phyloP scores from a whole-genome alignment of 2,888 invertebrate species.

The Germaria angustata region DNA sequence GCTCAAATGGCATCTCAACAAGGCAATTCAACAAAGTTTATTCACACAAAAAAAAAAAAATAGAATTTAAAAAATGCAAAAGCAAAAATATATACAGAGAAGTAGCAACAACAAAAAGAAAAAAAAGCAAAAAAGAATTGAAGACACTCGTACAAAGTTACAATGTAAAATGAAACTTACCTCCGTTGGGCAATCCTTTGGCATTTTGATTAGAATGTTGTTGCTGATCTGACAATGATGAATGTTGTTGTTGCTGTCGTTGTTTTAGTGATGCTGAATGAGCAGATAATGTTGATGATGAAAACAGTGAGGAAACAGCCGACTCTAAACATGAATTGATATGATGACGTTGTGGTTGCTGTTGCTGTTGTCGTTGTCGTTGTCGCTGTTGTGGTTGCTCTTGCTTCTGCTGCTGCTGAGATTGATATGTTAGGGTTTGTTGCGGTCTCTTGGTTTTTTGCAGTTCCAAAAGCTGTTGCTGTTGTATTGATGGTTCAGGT shows the following conservation, averaged over 20 bases:
- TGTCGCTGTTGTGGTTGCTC: conserved; percentile 64
- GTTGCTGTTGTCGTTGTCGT: conserved; percentile 12
- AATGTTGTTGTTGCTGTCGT: conserved; percentile 75
- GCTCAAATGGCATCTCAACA: not conserved
- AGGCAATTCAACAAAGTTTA: not conserved
- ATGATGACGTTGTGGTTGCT: conserved; percentile 69
- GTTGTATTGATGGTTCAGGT: conserved; percentile 71
- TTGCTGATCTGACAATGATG: conserved; percentile 76
- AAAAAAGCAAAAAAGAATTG: not conserved
- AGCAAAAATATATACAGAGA: too few relatives aligned
- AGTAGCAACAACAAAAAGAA: too few relatives aligned
- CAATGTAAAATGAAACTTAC: conserved; percentile 71
- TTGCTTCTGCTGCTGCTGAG: conserved; percentile 57
- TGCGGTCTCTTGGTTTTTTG: conserved; percentile 66
- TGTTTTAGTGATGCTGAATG: conserved; percentile 61
- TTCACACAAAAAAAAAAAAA: not conserved
- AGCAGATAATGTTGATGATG: conserved; percentile 63
- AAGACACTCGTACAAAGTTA: conserved; percentile 12
- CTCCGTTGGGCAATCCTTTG: conserved; percentile 80
- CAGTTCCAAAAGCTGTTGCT: conserved; percentile 71
- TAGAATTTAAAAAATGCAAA: not conserved
- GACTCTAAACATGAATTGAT: conserved; percentile 65
- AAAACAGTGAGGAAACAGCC: conserved; percentile 63
- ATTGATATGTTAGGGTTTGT: conserved; percentile 65
- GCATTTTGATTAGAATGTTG: conserved; percentile 79